Evolutionary conservation across 2,888 invertebrate genomes (phyloP), one percentile per base, ranked within the genome.

Genomic region (Malthinus seriepunctatus): DNA sequence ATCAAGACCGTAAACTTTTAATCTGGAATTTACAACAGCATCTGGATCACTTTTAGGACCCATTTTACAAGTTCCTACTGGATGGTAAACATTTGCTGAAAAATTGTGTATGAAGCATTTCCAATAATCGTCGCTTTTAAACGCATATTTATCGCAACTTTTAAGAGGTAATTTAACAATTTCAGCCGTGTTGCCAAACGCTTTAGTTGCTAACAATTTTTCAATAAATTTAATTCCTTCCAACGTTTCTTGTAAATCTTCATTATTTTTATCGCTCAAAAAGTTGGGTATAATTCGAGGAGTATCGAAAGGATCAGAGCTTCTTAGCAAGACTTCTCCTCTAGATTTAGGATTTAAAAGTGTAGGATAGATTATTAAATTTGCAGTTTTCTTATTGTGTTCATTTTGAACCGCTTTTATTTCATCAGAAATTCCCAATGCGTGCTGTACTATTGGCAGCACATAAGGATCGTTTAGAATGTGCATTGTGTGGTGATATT

Each of bases 11-110:
- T 91, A 87, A 1, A 93, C 92, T 11, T 87, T 82, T 46, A 93
- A 76, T 49, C 91, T 79, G 0, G 89, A 84, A 76, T 93, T 91
- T 0, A 93, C 92, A 0, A 93, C 93, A 0, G 93, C 91, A 0
- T 84, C 86, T 0, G 84, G 83, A 73, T 93, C 93, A 54, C 82
- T 83, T 50, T 79, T 81, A 0, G 92, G 91, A 1, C 93, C 93
- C 94, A 94, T 93, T 77, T 92, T 93, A 69, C 86, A 86, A 1
- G 88, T 88, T 42, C 23, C 14, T 8, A 8, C 23, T 42, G 42
- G 35, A 9, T 35, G 35, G 10, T 9, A 35, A 9, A 35, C 8
- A 35, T 35, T 35, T 35, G n/a, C 35, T 8, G 55, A 58, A 3
- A 62, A 7, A 42, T 64, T 51, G n/a, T 51, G 12, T 4, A 77